Conservation (phyloP, 1,140 invertebrate species). For the Drosophila ercepeae region DNA sequence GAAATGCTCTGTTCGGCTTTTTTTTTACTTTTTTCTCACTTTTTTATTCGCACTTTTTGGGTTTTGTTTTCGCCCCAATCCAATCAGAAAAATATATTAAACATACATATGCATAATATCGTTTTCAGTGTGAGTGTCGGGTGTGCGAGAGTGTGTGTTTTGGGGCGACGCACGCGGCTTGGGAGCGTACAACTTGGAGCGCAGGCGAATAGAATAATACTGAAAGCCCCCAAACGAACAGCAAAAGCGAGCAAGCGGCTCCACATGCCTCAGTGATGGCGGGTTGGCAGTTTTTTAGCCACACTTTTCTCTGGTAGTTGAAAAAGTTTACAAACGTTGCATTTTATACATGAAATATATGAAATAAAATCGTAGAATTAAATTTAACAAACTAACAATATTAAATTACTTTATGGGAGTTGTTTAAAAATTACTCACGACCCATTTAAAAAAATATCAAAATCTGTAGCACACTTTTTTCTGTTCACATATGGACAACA, state of each 20-base stretch:
- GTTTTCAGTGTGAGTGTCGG: constrained; percentile 42
- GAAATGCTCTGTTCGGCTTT: constrained; percentile 38
- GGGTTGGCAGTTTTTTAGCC: background rate
- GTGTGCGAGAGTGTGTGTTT: constrained; percentile 29
- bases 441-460: background rate
- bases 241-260: constrained; percentile 17
- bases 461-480: background rate
- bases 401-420: too few species aligned
- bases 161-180: constrained; percentile 44
- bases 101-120: constrained; percentile 62
- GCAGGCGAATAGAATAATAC: constrained; percentile 79
- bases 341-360: too few species aligned
- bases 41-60: constrained; percentile 56
- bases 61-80: constrained; percentile 66
- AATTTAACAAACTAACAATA: too few species aligned
- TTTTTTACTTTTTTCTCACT: constrained; percentile 34
- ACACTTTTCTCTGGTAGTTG: background rate
- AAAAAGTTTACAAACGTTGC: too few species aligned
- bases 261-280: constrained; percentile 19
- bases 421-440: background rate
- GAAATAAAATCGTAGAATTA: too few species aligned
- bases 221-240: constrained; percentile 57
- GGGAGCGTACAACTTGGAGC: constrained; percentile 67
- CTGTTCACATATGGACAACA: background rate
- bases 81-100: constrained; percentile 73